These are phyloP conservation scores for Casuarius casuarius DNA, from an alignment of 2,113 vertebrate species.

Conservation along the genomic window DNA sequence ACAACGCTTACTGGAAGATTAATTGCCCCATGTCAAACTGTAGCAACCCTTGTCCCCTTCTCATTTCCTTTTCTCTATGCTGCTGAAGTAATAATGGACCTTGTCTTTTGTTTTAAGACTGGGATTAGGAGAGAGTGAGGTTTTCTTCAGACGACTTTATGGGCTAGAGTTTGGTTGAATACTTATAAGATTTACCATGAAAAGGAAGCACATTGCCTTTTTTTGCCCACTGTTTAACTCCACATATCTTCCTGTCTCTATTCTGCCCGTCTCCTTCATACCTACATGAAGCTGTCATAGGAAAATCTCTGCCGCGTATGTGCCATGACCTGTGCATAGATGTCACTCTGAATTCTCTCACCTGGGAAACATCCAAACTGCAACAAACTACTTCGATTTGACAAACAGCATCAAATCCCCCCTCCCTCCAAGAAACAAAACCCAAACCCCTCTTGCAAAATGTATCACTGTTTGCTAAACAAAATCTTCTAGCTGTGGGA, in stretches of 20 bases:
- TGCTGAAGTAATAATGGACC: conserved; percentile 98
- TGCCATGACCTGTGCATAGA: conserved; percentile 21
- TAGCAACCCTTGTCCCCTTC: conserved; percentile 97
- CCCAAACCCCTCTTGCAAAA: conserved; percentile 34
- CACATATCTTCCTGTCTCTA: conserved; percentile 62
- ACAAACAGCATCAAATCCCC: neutral
- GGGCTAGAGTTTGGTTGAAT: conserved; percentile 82
- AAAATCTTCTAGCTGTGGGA: conserved; percentile 35
- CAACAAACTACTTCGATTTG: neutral
- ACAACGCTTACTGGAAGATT: conserved; percentile 99
- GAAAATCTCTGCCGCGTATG: conserved; percentile 28
- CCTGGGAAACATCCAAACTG: conserved; percentile 69
- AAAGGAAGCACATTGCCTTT: conserved; percentile 78
- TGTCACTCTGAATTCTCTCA: conserved; percentile 68
- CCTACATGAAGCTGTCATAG: conserved; percentile 23
- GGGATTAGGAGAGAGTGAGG: conserved; percentile 90
- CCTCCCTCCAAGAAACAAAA: neutral
- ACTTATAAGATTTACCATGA: conserved; percentile 80
- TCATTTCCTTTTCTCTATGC: conserved; percentile 97
- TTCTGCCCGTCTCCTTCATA: conserved; percentile 44
- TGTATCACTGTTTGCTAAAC: conserved; percentile 65
- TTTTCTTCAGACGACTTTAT: conserved; percentile 83
- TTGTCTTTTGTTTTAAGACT: conserved; percentile 97
- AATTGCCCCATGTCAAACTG: conserved; percentile 99
- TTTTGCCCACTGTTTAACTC: conserved; percentile 75